phyloP scores from a whole-genome alignment of 2,113 vertebrate genomes.

The rabbit (Oryctolagus cuniculus) region DNA sequence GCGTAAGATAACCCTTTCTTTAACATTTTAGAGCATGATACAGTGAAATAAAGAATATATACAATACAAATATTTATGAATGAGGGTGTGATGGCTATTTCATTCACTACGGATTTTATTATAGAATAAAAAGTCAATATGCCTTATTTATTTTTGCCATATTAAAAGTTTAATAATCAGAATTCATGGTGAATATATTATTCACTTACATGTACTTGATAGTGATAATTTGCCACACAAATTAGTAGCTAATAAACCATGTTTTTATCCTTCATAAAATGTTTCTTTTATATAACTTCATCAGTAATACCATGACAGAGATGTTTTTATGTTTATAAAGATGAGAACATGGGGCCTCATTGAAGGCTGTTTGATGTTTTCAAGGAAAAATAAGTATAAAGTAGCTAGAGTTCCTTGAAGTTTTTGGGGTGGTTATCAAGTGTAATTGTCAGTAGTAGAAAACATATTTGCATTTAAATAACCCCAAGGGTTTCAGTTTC shows the following conservation, averaged over 20 bases:
- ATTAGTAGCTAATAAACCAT: not conserved
- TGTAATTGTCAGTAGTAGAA: not conserved
- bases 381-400: not conserved
- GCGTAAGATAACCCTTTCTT: not conserved
- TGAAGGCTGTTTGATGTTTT: not conserved
- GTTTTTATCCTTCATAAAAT: not conserved
- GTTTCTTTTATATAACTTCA: not conserved
- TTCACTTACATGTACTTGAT: not conserved
- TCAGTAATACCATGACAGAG: not conserved
- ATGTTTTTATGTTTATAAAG: not conserved
- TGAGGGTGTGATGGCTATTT: not conserved
- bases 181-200: not conserved
- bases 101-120: not conserved
- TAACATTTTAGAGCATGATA: not conserved
- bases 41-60: not conserved
- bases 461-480: not conserved
- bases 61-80: not conserved
- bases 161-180: not conserved
- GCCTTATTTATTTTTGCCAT: not conserved
- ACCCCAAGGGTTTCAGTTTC: not conserved
- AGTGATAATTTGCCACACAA: not conserved
- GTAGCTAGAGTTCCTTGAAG: not conserved
- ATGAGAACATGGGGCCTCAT: not conserved
- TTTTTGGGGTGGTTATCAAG: not conserved
- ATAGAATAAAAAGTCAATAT: not conserved